phyloP scores from a whole-genome alignment of 2,113 vertebrate species.

The Pelodiscus sinensis region DNA sequence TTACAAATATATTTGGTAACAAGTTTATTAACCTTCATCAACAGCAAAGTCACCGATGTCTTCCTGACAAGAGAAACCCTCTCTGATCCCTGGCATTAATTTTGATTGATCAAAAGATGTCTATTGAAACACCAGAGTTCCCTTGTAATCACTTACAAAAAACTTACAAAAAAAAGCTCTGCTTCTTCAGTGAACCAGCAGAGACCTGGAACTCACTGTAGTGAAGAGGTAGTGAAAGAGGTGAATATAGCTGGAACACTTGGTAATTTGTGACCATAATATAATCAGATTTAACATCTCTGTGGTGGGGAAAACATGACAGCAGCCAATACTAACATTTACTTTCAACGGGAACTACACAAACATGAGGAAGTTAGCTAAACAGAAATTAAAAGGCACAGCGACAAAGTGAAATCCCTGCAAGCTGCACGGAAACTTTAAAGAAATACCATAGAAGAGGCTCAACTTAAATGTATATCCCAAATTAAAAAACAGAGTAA shows the following conservation, averaged over 20 bases:
- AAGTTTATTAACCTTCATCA: neutral
- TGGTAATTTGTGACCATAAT: too few species aligned
- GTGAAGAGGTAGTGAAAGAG: neutral
- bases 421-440: too few species aligned
- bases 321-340: too few species aligned
- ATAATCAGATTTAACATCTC: too few species aligned
- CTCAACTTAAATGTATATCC: too few species aligned
- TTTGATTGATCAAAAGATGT: neutral
- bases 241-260: neutral
- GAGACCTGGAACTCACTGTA: rapidly evolving
- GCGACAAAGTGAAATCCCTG: too few species aligned
- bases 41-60: neutral
- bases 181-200: neutral
- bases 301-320: too few species aligned
- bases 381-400: too few species aligned
- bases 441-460: too few species aligned
- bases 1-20: neutral
- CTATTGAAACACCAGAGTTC: neutral
- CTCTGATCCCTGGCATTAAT: neutral
- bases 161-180: neutral
- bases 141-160: neutral
- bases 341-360: too few species aligned
- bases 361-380: too few species aligned
- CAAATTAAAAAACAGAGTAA: too few species aligned
- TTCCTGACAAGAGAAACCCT: neutral